Percentiles rank a stretch among this genome's conserved stretches.
Evolutionary conservation across 2,888 invertebrate species (phyloP).

Genomic region (Unio pictorum): DNA sequence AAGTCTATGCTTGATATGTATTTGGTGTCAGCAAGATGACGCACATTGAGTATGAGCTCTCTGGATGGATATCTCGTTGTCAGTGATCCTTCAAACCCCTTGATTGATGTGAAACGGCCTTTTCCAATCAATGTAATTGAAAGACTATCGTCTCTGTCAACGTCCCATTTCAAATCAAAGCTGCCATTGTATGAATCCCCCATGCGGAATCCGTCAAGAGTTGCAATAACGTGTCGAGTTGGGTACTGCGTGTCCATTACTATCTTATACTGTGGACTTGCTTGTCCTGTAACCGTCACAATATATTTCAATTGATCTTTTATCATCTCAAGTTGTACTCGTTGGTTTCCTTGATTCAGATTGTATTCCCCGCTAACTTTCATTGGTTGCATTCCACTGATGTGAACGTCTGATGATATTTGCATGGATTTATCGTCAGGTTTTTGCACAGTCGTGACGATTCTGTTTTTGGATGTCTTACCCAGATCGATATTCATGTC

Average conservation of each 20-base stretch:
- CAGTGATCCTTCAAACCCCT: conserved; percentile 32
- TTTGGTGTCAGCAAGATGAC: conserved; percentile 28
- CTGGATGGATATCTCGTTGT: conserved; percentile 30
- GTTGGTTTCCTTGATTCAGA: conserved; percentile 34
- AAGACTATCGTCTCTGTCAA: conserved; percentile 37
- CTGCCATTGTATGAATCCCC: conserved; percentile 26
- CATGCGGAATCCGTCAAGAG: conserved; percentile 28
- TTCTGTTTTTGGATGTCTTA: no score
- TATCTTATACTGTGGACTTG: conserved; percentile 21
- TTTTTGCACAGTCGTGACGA: no score
- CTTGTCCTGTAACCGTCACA: conserved; percentile 23
- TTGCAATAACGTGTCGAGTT: conserved; percentile 36
- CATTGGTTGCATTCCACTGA: no score
- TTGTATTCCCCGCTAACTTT: conserved; percentile 10
- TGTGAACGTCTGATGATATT: no score
- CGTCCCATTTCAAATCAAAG: conserved; percentile 50
- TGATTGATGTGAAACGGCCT: conserved; percentile 15
- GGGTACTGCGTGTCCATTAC: conserved; percentile 37
- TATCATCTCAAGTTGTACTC: conserved; percentile 19
- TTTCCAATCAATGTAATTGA: conserved; percentile 26
- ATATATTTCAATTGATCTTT: conserved; percentile 33
- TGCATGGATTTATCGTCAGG: no score
- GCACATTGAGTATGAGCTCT: conserved; percentile 28
- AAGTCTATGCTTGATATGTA: conserved; percentile 36
- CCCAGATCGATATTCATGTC: no score